Evolutionary conservation across 2,888 invertebrate species (phyloP).

Genomic region (Eumerus sabulonum): DNA sequence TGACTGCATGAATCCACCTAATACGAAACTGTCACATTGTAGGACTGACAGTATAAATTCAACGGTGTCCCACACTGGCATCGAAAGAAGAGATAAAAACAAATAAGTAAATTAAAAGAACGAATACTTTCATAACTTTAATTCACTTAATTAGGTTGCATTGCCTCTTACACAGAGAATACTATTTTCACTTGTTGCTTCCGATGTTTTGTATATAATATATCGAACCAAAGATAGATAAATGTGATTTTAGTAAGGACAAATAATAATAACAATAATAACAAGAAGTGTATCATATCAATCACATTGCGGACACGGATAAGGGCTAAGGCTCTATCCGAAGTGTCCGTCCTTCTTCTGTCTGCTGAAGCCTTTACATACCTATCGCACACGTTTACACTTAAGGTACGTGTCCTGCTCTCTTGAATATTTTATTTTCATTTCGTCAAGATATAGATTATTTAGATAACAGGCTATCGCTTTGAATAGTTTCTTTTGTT

Average conservation of each 20-base stretch:
- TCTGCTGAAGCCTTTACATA: constrained; percentile 8
- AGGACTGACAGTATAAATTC: too few relatives aligned
- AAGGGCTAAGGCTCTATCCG: not conserved
- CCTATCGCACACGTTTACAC: constrained; percentile 39
- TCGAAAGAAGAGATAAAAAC: not conserved
- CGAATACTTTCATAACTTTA: constrained; percentile 62
- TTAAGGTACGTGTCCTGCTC: constrained; percentile 23
- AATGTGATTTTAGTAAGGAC: constrained; percentile 50
- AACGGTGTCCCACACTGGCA: too few relatives aligned
- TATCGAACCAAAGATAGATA: constrained; percentile 29
- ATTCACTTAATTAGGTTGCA: constrained; percentile 62
- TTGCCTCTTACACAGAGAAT: constrained; percentile 56
- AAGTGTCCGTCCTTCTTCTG: too few relatives aligned
- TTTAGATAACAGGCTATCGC: constrained; percentile 47
- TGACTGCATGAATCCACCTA: too few relatives aligned
- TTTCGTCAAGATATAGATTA: constrained; percentile 49
- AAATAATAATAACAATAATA: constrained; percentile 65
- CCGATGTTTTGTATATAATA: too few relatives aligned
- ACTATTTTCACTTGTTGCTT: too few relatives aligned
- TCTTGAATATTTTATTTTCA: constrained; percentile 14
- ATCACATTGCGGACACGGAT: constrained; percentile 60
- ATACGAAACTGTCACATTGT: too few relatives aligned
- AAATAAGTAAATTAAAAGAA: constrained; percentile 28
- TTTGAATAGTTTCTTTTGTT: constrained; percentile 38
- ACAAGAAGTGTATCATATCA: constrained; percentile 60